A percentile compares a stretch with the other conserved stretches of the same genome.
phyloP scores from a whole-genome alignment of 2,888 invertebrate species.

The Leptinotarsa tumamoca region DNA sequence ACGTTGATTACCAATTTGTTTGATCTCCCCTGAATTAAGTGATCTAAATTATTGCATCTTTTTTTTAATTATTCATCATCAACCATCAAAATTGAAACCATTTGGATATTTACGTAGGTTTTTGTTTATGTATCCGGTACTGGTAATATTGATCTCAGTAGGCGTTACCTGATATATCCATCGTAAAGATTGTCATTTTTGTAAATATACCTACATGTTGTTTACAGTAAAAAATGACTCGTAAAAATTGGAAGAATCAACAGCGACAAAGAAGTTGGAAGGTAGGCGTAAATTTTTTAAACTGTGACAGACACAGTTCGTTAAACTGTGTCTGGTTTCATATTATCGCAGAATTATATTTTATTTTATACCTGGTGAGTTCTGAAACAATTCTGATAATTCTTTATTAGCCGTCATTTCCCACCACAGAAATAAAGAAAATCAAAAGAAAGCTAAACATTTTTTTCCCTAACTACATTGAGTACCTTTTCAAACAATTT shows the following conservation, averaged over 20 bases:
- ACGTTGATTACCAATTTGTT: too few species aligned
- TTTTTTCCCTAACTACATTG: too few species aligned
- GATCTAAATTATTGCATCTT: too few species aligned
- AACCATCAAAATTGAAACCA: background rate
- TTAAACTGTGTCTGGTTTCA: background rate
- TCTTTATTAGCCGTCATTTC: too few species aligned
- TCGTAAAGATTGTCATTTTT: conserved; percentile 3
- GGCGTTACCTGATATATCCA: background rate
- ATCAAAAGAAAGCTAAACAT: too few species aligned
- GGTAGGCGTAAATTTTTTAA: too few species aligned
- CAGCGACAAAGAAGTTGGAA: background rate
- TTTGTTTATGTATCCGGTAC: background rate
- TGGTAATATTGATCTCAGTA: background rate
- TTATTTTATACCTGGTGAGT: background rate
- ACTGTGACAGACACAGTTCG: too few species aligned
- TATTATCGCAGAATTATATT: conserved; percentile 4
- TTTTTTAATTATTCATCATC: too few species aligned
- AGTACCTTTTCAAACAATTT: too few species aligned
- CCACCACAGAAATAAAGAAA: too few species aligned
- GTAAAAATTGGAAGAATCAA: background rate
- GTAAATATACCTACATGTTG: background rate
- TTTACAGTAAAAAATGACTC: background rate
- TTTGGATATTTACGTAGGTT: background rate
- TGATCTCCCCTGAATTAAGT: too few species aligned
- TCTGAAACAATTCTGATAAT: too few species aligned